A percentile compares a stretch with the other conserved stretches of the same genome.
Conservation (phyloP, 2,888 invertebrate species). For the Camponotus fellah region DNA sequence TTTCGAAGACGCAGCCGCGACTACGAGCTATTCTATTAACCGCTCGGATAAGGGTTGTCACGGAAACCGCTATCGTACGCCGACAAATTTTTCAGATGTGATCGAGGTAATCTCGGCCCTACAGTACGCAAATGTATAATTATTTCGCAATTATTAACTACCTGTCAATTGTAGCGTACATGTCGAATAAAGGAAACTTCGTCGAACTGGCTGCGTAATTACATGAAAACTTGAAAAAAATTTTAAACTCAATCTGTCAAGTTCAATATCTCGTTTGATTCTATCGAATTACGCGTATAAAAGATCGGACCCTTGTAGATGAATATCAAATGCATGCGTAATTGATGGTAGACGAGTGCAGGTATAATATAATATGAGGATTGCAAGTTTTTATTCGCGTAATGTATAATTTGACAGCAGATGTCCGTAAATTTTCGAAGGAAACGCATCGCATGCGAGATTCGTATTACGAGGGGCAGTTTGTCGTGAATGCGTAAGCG, state of each 20-base stretch:
- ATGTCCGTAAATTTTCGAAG: constrained; percentile 39
- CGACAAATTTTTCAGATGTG: constrained; percentile 43
- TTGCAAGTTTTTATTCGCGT: constrained; percentile 11
- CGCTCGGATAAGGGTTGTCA: constrained; percentile 78
- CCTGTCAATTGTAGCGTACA: neutral
- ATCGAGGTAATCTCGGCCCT: neutral
- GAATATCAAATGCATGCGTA: neutral
- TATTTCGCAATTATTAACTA: neutral
- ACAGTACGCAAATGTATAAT: neutral
- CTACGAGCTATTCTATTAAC: constrained; percentile 80
- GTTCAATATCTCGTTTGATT: neutral
- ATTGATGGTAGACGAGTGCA: neutral
- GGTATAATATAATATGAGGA: neutral
- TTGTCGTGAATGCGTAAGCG: neutral
- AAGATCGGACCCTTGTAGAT: neutral
- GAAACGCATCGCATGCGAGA: neutral
- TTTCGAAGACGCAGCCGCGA: constrained; percentile 58
- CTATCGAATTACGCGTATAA: neutral
- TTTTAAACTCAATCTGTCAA: neutral
- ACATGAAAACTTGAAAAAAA: constrained; percentile 7
- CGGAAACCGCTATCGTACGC: constrained; percentile 46
- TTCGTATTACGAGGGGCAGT: constrained; percentile 17
- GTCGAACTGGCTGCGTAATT: neutral
- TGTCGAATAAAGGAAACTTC: neutral
- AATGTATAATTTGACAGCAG: constrained; percentile 26